Evolutionary conservation across 2,888 invertebrate species (phyloP), one percentile per base, ranked within the genome.

Genomic region (Zaprionus obscuricornis): DNA sequence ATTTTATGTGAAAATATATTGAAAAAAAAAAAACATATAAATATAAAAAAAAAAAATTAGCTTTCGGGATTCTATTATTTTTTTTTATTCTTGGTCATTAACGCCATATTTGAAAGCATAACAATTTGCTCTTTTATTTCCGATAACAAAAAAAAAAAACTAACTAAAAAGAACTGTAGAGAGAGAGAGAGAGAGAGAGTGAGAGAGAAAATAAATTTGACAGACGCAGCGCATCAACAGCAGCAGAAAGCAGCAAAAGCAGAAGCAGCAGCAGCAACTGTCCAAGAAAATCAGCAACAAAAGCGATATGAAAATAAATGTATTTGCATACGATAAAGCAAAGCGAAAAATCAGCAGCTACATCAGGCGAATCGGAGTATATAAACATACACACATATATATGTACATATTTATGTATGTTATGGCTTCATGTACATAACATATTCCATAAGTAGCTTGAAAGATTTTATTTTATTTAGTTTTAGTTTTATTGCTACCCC

Each of bases 281-380:
- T 26, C 31, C 24, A 64, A 69, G 69, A 69, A 65, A 68, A 68
- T 64, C 64, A 45, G 46, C 69, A 24, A 58, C 62, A 62, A 65
- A 56, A 70, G 62, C 66, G 40, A 70, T 59, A 70, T 66, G 57
- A 66, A 33, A 8, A 69, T 69, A 65, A 70, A 70, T 70, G 58
- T 66, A 70, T 70, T 70, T 70, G 71, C 70, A 70, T 70, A 66
- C 71, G 57, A 70, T 66, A 65, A 70, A 62, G 58, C 50, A 70
- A 33, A 58, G 71, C 62, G 66, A 70, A 70, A 70, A 66, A 37
- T 65, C 59, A 56, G 69, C 66, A 70, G 45, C 47, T 20, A 69
- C 69, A 69, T 56, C 59, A 60, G 60, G 58, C 69, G 47, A 65
- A 69, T 52, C 54, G 51, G 51, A 49, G 42, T 43, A 57, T 42